Conservation (phyloP, 2,797 vertebrate genomes). For the Ptychobarbus kaznakovi region DNA sequence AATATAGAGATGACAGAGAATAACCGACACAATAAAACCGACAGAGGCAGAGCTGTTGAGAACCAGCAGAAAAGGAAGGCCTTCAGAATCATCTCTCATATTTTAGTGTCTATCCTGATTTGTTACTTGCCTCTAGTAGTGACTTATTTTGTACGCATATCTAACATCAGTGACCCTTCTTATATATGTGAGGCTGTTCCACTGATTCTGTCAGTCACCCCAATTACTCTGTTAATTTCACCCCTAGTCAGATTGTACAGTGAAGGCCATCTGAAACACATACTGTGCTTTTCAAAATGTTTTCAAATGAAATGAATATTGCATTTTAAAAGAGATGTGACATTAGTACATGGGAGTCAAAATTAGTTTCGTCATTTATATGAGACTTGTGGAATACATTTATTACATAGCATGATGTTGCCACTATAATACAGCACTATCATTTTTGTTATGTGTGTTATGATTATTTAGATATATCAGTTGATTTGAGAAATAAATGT, state of each 20-base stretch:
- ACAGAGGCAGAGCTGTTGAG: slow-evolving; percentile 13
- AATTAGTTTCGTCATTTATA: not conserved
- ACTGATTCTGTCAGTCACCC: slow-evolving; percentile 7
- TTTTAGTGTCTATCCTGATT: slow-evolving; percentile 21
- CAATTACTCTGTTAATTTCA: not conserved
- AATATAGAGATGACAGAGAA: not conserved
- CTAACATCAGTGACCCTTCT: not conserved
- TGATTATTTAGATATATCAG: not conserved
- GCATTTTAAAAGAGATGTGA: not conserved
- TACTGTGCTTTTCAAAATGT: not conserved
- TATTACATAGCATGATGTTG: not conserved
- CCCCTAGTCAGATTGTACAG: slow-evolving; percentile 35
- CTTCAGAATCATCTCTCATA: slow-evolving; percentile 38
- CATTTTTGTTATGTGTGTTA: not conserved
- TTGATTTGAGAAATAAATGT: not conserved
- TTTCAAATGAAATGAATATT: not conserved
- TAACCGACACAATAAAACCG: not conserved
- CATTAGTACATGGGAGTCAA: not conserved
- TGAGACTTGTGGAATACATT: not conserved
- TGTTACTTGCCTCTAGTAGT: slow-evolving; percentile 18
- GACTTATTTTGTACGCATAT: not conserved
- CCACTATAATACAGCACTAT: not conserved
- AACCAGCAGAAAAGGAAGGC: slow-evolving; percentile 52
- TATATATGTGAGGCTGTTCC: slow-evolving; percentile 1
- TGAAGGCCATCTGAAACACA: slow-evolving; percentile 7